These are phyloP conservation scores for Oryzias javanicus DNA, from an alignment of 2,113 vertebrate genomes.

Conservation along the genomic window DNA sequence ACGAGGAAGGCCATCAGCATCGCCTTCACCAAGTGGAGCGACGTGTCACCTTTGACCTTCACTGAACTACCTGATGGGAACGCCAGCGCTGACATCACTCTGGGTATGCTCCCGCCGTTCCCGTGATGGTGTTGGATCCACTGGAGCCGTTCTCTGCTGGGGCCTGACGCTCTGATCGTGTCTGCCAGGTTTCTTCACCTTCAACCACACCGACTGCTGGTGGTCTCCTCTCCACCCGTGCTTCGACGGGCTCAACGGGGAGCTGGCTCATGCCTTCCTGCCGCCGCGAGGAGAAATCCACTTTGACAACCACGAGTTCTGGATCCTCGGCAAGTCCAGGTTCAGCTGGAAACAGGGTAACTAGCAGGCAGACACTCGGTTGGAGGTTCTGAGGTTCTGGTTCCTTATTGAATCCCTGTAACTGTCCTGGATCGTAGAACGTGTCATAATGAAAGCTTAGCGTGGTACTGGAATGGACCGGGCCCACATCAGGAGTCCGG, in stretches of 20 bases:
- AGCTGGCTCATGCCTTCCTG: constrained; percentile 84
- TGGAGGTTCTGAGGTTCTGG: too few species aligned
- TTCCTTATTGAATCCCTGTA: too few species aligned
- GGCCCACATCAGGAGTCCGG: too few species aligned
- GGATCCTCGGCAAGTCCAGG: constrained; percentile 82
- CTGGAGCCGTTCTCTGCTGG: background rate
- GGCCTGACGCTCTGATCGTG: background rate
- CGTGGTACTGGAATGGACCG: too few species aligned
- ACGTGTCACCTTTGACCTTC: constrained; percentile 81
- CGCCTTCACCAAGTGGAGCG: constrained; percentile 83
- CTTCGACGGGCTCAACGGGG: constrained; percentile 83
- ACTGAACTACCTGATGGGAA: constrained; percentile 58
- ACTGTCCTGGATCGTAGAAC: too few species aligned
- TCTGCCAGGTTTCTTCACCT: constrained; percentile 80
- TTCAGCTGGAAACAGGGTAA: constrained; percentile 87
- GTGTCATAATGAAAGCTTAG: too few species aligned
- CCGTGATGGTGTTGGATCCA: background rate
- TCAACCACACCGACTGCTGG: constrained; percentile 85
- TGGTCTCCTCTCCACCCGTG: constrained; percentile 80
- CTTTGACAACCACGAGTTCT: constrained; percentile 86
- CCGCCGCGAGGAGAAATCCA: constrained; percentile 83
- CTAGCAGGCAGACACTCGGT: background rate
- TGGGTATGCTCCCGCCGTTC: constrained; percentile 61
- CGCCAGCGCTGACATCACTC: constrained; percentile 73
- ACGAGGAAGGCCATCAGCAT: constrained; percentile 78